Evolutionary conservation across 2,888 invertebrate genomes (phyloP).

Genomic region (Schrankia costaestrigalis): DNA sequence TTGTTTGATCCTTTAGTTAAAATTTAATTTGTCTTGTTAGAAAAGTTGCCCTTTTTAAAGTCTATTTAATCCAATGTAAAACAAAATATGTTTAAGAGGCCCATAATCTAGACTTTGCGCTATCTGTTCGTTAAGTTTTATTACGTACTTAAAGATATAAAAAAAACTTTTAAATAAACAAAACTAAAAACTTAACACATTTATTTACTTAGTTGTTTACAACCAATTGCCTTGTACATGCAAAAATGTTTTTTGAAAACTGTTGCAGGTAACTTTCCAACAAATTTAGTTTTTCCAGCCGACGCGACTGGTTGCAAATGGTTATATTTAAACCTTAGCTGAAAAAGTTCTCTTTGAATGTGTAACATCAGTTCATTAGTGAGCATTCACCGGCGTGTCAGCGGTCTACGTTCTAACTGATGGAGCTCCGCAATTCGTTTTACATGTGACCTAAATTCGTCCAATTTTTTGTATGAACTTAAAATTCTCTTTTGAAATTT

Average conservation of each 20-base stretch:
- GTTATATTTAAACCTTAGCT: constrained; percentile 35
- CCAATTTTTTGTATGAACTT: constrained; percentile 1
- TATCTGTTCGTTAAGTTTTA: too few relatives aligned
- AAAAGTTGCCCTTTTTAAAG: too few relatives aligned
- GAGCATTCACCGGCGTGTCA: constrained; percentile 56
- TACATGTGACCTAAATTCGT: constrained; percentile 57
- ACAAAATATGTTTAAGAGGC: too few relatives aligned
- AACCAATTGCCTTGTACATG: too few relatives aligned
- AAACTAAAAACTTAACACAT: background rate
- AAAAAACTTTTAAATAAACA: background rate
- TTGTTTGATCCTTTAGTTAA: too few relatives aligned
- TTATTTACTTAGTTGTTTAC: too few relatives aligned
- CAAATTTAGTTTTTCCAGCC: constrained; percentile 8
- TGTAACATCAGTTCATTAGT: constrained; percentile 65
- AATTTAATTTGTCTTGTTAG: too few relatives aligned
- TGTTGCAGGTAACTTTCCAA: background rate
- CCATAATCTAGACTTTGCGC: too few relatives aligned
- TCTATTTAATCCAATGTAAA: too few relatives aligned
- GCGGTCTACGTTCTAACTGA: constrained; percentile 44
- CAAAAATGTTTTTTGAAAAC: background rate
- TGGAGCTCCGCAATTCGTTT: constrained; percentile 49
- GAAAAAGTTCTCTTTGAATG: constrained; percentile 51
- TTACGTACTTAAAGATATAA: background rate
- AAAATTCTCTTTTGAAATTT: background rate
- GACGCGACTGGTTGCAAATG: constrained; percentile 18